These are phyloP conservation scores for Latheticus oryzae DNA, from an alignment of 2,888 invertebrate genomes.

Conservation along the genomic window DNA sequence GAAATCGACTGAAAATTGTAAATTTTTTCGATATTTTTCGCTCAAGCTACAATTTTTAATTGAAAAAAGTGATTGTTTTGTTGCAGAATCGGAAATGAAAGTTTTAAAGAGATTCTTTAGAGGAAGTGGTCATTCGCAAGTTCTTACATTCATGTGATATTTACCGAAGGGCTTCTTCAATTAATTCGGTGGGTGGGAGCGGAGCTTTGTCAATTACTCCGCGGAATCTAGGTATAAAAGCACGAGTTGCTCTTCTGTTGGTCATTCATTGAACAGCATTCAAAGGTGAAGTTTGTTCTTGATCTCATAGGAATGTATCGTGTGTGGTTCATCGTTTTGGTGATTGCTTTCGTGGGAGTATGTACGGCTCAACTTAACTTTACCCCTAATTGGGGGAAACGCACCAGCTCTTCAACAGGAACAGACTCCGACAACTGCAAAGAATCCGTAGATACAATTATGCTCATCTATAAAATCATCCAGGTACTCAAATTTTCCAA, in stretches of 20 bases:
- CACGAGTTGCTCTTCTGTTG: conserved; percentile 37
- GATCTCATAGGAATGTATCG: conserved; percentile 41
- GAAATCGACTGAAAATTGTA: no score
- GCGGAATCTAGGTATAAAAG: conserved; percentile 49
- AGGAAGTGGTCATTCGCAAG: conserved; percentile 46
- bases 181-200: conserved; percentile 56
- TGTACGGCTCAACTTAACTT: conserved; percentile 62
- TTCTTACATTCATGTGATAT: conserved; percentile 50
- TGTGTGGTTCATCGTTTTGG: conserved; percentile 48
- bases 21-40: background rate
- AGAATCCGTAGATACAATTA: conserved; percentile 68
- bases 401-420: conserved; percentile 48
- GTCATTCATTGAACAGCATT: conserved; percentile 44
- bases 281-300: conserved; percentile 36
- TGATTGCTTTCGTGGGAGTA: conserved; percentile 50
- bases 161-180: conserved; percentile 56
- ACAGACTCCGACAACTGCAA: conserved; percentile 65
- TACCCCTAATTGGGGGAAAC: conserved; percentile 63
- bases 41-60: no score
- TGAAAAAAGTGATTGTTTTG: background rate
- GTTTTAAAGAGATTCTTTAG: conserved; percentile 45
- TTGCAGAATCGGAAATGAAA: conserved; percentile 41
- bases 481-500: conserved; percentile 64
- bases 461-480: conserved; percentile 71
- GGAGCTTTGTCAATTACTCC: conserved; percentile 42